Base-by-base conservation (phyloP, 2,888 invertebrate genomes). In the Coleophora flavipennella region DNA sequence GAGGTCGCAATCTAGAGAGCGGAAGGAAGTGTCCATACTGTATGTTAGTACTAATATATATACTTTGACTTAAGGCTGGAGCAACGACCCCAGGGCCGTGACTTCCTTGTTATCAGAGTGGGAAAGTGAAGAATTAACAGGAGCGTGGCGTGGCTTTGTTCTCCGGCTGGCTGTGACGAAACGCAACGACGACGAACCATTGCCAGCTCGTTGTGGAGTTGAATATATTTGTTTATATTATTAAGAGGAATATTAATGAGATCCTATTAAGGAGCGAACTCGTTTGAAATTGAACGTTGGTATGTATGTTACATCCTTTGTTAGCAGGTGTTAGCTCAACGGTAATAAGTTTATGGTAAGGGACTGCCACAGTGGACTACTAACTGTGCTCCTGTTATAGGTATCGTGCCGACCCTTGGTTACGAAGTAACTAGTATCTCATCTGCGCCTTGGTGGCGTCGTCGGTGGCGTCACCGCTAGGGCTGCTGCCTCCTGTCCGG, bases 31-130 rank as follows among this genome's bases (percentile, higher is more conserved):
- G n/a, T n/a, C n/a, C n/a, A n/a, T n/a, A n/a, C n/a, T n/a, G n/a
- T n/a, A n/a, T n/a, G n/a, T n/a, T n/a, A n/a, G n/a, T n/a, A n/a
- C n/a, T n/a, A n/a, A n/a, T n/a, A n/a, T n/a, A n/a, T n/a, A n/a
- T n/a, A n/a, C n/a, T n/a, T n/a, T n/a, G n/a, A n/a, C n/a, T n/a
- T 42, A 44, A 29, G 31, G 55, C 47, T 39, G 49, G 74, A 55
- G 63, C 73, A 74, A 67, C 58, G 74, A 79, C 67, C 79, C 63
- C 47, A n/a, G 50, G 55, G 48, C 70, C 81, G 76, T 81, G 81
- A 83, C 83, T 81, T 83, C 83, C 83, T 76, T 67, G 79, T 83
- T 77, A 81, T 72, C 72, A 59, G 60, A 67, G 60, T 76, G 75
- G 68, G 78, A 78, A 79, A 78, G 73, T 69, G 67, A 62, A 54